Conservation (phyloP, 2,888 invertebrate species). For the Eledone cirrhosa region DNA sequence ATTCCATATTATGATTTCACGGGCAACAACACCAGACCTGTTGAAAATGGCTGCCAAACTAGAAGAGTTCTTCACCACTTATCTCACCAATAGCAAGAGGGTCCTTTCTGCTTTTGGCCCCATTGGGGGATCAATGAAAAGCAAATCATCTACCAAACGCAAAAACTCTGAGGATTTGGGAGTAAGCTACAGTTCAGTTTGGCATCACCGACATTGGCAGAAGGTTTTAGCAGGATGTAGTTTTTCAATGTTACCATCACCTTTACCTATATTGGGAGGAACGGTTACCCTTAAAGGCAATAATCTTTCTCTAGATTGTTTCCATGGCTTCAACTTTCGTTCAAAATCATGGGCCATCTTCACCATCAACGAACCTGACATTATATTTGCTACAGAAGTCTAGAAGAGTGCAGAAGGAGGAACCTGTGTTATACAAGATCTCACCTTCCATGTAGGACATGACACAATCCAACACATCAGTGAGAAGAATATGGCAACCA, state of each 20-base stretch:
- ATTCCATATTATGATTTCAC: slow-evolving; percentile 94
- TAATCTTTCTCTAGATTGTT: slow-evolving; percentile 93
- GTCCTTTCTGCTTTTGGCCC: slow-evolving; percentile 80
- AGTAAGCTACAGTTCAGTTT: slow-evolving; percentile 33
- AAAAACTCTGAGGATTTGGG: slow-evolving; percentile 39
- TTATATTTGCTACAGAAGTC: slow-evolving; percentile 71
- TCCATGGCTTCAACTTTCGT: slow-evolving; percentile 96
- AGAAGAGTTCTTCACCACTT: slow-evolving; percentile 97
- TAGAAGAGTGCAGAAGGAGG: slow-evolving; percentile 74
- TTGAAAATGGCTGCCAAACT: slow-evolving; percentile 96
- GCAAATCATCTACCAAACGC: slow-evolving; percentile 32
- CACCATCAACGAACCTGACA: slow-evolving; percentile 84
- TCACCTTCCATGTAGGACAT: slow-evolving; percentile 87
- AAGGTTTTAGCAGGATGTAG: slow-evolving; percentile 83
- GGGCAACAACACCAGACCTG: slow-evolving; percentile 95
- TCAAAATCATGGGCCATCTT: slow-evolving; percentile 96
- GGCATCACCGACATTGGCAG: slow-evolving; percentile 95
- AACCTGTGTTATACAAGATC: slow-evolving; percentile 83
- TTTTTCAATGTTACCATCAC: slow-evolving; percentile 71
- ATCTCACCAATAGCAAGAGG: slow-evolving; percentile 93
- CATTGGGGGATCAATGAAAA: slow-evolving; percentile 59
- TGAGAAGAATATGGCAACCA: slow-evolving; percentile 84
- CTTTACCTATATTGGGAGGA: slow-evolving; percentile 80
- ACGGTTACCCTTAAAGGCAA: slow-evolving; percentile 76
- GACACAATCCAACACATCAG: slow-evolving; percentile 66